These are phyloP conservation scores for Scelioninae gen. 1 DNA, from an alignment of 2,888 invertebrate species.

Conservation along the genomic window DNA sequence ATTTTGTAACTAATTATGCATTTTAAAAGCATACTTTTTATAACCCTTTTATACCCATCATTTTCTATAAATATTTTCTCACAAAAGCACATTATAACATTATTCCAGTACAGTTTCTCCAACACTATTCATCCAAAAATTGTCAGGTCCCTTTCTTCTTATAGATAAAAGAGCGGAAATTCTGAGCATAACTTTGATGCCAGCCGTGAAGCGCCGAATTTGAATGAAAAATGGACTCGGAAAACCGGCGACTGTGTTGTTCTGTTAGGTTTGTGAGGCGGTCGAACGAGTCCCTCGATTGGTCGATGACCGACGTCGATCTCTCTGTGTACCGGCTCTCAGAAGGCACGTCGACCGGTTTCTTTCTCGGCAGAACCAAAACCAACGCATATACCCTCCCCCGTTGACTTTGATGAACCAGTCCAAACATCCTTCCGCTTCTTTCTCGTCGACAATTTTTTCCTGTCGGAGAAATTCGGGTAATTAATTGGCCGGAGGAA, in stretches of 20 bases:
- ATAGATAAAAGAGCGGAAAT: constrained; percentile 46
- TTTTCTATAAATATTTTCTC: too few species aligned
- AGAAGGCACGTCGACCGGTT: constrained; percentile 61
- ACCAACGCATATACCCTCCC: constrained; percentile 41
- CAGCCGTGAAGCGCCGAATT: constrained; percentile 23
- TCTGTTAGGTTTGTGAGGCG: not conserved
- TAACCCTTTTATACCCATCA: too few species aligned
- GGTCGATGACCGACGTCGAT: constrained; percentile 61
- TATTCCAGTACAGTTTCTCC: not conserved
- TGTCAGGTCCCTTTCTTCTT: not conserved
- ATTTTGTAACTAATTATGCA: too few species aligned
- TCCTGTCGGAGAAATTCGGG: not conserved
- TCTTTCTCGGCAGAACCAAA: constrained; percentile 48
- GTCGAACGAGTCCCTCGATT: constrained; percentile 51
- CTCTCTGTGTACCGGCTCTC: constrained; percentile 4
- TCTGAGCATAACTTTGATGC: constrained; percentile 13
- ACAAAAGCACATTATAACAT: not conserved
- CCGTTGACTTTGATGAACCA: constrained; percentile 31
- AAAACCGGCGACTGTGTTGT: constrained; percentile 22
- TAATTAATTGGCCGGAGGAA: constrained; percentile 7
- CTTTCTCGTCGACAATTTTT: constrained; percentile 40
- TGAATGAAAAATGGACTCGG: constrained; percentile 51
- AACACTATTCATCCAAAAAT: not conserved
- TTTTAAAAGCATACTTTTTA: too few species aligned
- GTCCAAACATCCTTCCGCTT: constrained; percentile 60